phyloP scores from a whole-genome alignment of 2,888 invertebrate genomes.

The Yponomeuta cagnagella region DNA sequence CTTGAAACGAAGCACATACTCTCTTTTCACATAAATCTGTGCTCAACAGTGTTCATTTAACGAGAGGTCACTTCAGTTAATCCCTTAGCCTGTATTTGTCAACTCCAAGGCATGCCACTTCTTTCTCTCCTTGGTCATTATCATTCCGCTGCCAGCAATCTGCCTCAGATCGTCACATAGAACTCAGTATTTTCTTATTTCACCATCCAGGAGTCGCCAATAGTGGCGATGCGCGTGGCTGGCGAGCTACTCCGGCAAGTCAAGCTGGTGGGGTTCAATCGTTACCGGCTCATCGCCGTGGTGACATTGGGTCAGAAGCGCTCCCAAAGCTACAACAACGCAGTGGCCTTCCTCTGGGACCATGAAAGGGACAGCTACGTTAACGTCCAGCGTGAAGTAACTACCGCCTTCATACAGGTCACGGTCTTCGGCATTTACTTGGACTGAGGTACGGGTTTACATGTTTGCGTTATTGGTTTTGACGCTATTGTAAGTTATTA shows the following conservation, averaged over 20 bases:
- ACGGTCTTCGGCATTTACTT: conserved; percentile 56
- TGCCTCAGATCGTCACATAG: neutral
- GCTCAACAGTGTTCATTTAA: too few relatives aligned
- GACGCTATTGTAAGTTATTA: neutral
- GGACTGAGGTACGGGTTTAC: conserved; percentile 31
- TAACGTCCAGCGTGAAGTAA: conserved; percentile 36
- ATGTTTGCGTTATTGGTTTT: neutral
- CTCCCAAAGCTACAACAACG: conserved; percentile 58
- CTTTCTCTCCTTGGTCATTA: too few relatives aligned
- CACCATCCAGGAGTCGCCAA: conserved; percentile 32
- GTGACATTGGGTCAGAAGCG: conserved; percentile 55
- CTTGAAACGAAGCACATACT: too few relatives aligned
- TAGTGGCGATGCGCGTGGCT: conserved; percentile 21
- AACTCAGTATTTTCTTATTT: neutral
- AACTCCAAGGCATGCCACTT: too few relatives aligned
- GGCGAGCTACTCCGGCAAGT: conserved; percentile 37
- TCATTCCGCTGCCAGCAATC: too few relatives aligned
- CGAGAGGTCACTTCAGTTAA: too few relatives aligned
- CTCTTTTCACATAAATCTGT: too few relatives aligned
- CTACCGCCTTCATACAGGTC: conserved; percentile 49
- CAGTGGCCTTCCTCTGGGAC: conserved; percentile 60
- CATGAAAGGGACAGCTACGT: conserved; percentile 45
- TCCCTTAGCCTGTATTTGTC: too few relatives aligned
- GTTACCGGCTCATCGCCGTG: conserved; percentile 50
- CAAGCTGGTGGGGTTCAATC: conserved; percentile 44